Evolutionary conservation across 2,888 invertebrate genomes (phyloP), one percentile per base, ranked within the genome.

Genomic region (Xanthorhoe spadicearia): DNA sequence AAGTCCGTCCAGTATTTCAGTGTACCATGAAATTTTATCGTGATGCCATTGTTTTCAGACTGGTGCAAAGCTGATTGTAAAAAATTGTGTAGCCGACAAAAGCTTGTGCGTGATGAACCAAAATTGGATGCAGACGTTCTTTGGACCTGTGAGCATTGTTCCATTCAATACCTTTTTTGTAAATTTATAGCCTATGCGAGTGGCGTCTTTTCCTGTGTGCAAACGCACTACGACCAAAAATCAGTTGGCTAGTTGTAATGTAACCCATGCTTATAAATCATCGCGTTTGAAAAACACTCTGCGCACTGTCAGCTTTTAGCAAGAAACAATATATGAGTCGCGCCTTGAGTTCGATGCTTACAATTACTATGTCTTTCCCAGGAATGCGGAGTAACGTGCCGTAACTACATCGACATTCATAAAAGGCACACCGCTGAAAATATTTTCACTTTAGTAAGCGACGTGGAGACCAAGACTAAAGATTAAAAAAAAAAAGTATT

Each of bases 361-460:
- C 32, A 32, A 32, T 7, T 32, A 32, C 48, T 59, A 13, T 13
- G 23, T 57, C 1, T 32, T 52, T 58, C 9, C 72, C 83, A 90
- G 89, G 94, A 94, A 77, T 93, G 93, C 67, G 94, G 94, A 46
- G 85, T 93, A n/a, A 92, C 92, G 5, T 92, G 91, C 63, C 85
- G 87, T 19, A 87, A 91, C 66, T 91, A 83, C 73, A 77, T 83
- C 43, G 90, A 94, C 68, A 83, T 86, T 19, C 88, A 89, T 70
- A 89, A 83, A 71, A 84, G 87, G 74, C 85, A 81, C 69, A 92
- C 92, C 0, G 91, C 93, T 32, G 93, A 93, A 71, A 92, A 92
- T 66, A 78, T 93, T 55, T 93, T 93, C 70, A 84, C 82, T 23
- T 72, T 93, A 51, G 85, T 90, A 35, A 92, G 92, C 65, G 92